phyloP scores from a whole-genome alignment of 2,797 vertebrate species.

The Leptatherina wallacei region DNA sequence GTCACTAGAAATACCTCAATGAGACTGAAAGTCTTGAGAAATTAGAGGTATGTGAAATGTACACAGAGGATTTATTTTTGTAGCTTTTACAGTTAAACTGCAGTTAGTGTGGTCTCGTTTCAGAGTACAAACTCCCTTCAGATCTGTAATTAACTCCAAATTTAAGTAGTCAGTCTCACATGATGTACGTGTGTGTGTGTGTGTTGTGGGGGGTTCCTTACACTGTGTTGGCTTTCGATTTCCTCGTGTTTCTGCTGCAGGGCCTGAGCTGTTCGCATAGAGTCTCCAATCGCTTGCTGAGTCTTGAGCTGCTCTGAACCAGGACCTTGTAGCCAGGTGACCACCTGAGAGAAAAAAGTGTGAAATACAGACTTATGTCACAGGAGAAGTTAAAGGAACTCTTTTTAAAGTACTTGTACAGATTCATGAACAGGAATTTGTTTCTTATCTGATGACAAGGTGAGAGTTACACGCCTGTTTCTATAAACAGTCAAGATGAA shows the following conservation, averaged over 20 bases:
- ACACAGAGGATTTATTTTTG: too few species aligned
- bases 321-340: conserved; percentile 98
- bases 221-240: conserved; percentile 98
- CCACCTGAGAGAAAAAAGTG: conserved; percentile 83
- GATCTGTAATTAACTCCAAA: neutral
- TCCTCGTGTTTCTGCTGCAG: conserved; percentile 98
- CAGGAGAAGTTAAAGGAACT: neutral
- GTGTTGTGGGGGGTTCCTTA: conserved; percentile 73
- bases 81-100: neutral
- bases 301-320: conserved; percentile 95
- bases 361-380: neutral
- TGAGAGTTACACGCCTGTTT: neutral
- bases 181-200: conserved; percentile 2
- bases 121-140: neutral
- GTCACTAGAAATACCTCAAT: neutral
- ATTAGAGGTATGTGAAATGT: neutral
- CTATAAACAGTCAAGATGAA: neutral
- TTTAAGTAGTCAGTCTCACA: conserved; percentile 12
- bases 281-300: conserved; percentile 97
- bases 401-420: accelerated
- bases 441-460: neutral
- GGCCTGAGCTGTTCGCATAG: conserved; percentile 93
- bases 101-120: neutral
- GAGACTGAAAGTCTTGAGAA: neutral
- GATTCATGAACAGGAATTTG: neutral